These are phyloP conservation scores for Darevskia mixta DNA, from an alignment of 2,797 vertebrate species.

Conservation along the genomic window DNA sequence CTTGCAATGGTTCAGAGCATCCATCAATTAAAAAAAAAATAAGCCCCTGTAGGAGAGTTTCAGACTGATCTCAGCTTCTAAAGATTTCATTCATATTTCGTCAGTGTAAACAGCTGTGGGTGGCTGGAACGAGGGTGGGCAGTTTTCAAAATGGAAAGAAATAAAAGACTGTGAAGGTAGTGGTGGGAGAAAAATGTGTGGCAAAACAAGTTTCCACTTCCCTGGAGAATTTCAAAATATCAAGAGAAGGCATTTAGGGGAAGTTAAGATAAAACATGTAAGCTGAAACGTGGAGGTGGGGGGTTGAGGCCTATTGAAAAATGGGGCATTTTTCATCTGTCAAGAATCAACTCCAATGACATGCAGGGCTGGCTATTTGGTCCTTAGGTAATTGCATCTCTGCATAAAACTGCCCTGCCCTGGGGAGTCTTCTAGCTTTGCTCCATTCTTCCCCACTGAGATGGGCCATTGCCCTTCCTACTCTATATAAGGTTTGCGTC, in stretches of 20 bases:
- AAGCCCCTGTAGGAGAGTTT: constrained; percentile 28
- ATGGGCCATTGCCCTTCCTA: not conserved
- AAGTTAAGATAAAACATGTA: not conserved
- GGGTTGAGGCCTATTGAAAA: too few species aligned
- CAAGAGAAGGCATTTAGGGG: not conserved
- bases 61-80: not conserved
- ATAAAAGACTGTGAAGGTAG: not conserved
- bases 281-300: not conserved
- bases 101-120: not conserved
- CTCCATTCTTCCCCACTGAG: not conserved
- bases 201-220: not conserved
- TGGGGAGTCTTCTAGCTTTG: not conserved
- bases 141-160: constrained; percentile 21
- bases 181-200: not conserved
- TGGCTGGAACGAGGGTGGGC: constrained; percentile 1
- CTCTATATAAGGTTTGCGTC: not conserved
- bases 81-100: constrained; percentile 2
- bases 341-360: not conserved
- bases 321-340: not conserved
- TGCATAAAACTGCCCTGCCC: not conserved
- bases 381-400: not conserved
- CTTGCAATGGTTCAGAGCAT: constrained; percentile 45
- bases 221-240: not conserved
- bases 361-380: not conserved
- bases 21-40: not conserved